phyloP scores from a whole-genome alignment of 2,797 vertebrate genomes.

The Rhynchonycteris naso region DNA sequence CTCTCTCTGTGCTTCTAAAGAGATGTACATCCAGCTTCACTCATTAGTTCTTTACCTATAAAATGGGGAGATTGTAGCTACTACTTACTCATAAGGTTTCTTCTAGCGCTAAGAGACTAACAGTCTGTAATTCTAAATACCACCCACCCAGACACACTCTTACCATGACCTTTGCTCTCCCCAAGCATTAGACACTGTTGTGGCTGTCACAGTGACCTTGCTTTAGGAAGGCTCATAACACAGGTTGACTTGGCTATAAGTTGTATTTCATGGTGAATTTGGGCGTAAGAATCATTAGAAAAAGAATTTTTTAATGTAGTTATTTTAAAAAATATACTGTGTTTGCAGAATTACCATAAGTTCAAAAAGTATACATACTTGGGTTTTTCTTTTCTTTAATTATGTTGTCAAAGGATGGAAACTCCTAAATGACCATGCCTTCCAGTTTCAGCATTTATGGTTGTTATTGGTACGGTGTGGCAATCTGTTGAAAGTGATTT shows the following conservation, averaged over 20 bases:
- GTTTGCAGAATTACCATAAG: not conserved
- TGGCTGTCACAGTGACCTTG: not conserved
- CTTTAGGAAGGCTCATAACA: not conserved
- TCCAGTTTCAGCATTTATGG: not conserved
- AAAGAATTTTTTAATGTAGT: not conserved
- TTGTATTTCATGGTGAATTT: not conserved
- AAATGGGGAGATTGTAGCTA: not conserved
- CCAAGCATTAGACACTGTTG: not conserved
- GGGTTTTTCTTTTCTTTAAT: not conserved
- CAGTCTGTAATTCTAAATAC: not conserved
- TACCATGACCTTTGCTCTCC: not conserved
- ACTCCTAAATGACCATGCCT: not conserved
- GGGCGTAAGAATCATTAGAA: not conserved
- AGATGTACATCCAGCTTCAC: not conserved
- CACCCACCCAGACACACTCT: not conserved
- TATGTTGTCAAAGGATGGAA: not conserved
- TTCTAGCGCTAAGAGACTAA: not conserved
- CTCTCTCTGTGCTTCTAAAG: not conserved
- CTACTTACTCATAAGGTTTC: not conserved
- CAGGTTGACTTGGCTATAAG: not conserved
- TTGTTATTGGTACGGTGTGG: not conserved
- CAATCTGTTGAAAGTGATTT: constrained; percentile 26
- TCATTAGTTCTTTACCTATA: not conserved
- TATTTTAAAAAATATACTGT: not conserved
- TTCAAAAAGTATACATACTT: not conserved